Base-by-base conservation (phyloP, 2,888 invertebrate species). In the Oscheius sp. region DNA sequence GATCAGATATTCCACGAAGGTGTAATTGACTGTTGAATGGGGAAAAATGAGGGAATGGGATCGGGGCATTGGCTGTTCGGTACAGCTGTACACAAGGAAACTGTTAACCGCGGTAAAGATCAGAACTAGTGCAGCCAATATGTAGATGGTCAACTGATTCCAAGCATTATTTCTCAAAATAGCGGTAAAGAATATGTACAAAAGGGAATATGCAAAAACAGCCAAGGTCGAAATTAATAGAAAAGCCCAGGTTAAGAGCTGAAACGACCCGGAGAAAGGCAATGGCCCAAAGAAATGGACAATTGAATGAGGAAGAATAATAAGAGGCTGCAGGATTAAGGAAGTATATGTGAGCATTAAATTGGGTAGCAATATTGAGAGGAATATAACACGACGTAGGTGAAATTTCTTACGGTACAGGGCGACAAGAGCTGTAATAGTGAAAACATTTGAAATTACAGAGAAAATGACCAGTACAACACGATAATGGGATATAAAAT, bases 401-500 rank as follows among this genome's bases (percentile, higher is more conserved):
- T 52, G 66, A n/a, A 66, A 66, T 27, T 66, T 49, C 21, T 66
- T 49, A 25, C 52, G 49, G 29, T 25, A 49, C n/a, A 66, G 49
- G 29, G 52, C 66, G 13, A 66, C 49, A 7, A 52, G 16, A 7
- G 66, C n/a, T 0, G 29, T 27, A 9, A 52, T 21, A 9, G 66
- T 66, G 29, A 52, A 52, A 21, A 52, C 49, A 49, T 66, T 66
- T 9, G 66, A 66, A 7, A 66, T 21, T 43, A 61, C 13, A 12
- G 61, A 18, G 45, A 61, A 61, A 45, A 61, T 61, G 2, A 61
- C 43, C 18, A 61, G 21, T 41, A 61, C 61, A 18, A 61, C 61
- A 18, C 61, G 61, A 3, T 61, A 61, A 61, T 61, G 61, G 61
- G 61, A 61, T 1, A 61, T 43, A 21, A 61, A 61, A 43, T 61